A percentile compares a stretch with the other conserved stretches of the same genome.
These are phyloP conservation scores for Callionymus lyra DNA, from an alignment of 2,113 vertebrate species.

Conservation along the genomic window DNA sequence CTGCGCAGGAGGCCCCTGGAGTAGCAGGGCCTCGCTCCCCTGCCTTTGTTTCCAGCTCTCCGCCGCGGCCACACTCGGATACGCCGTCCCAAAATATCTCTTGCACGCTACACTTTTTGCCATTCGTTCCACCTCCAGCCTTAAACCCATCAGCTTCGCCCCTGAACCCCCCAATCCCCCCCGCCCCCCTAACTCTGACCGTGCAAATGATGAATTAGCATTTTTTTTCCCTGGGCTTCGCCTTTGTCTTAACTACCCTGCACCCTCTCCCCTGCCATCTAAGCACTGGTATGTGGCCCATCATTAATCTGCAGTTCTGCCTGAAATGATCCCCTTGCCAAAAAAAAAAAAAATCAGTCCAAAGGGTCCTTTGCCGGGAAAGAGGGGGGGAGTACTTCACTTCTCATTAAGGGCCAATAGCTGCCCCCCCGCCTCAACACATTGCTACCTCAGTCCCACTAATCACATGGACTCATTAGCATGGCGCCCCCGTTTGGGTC, in stretches of 20 bases:
- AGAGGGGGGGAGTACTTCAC: slow-evolving; percentile 15
- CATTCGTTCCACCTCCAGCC: slow-evolving; percentile 37
- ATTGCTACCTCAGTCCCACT: slow-evolving; percentile 34
- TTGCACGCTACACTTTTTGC: slow-evolving; percentile 37
- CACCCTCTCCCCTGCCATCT: slow-evolving; percentile 8
- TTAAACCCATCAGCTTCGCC: slow-evolving; percentile 6
- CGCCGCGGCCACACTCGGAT: slow-evolving; percentile 9
- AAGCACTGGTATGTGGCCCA: slow-evolving; percentile 55
- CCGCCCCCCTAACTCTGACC: too few relatives aligned
- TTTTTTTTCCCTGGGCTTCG: slow-evolving; percentile 61
- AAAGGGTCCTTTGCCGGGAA: slow-evolving; percentile 44
- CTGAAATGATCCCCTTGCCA: slow-evolving; percentile 35
- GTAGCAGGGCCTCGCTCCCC: slow-evolving; percentile 7
- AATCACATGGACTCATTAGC: slow-evolving; percentile 64
- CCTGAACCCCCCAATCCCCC: background rate
- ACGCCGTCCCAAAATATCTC: slow-evolving; percentile 50
- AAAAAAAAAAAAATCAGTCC: slow-evolving; percentile 23
- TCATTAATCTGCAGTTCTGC: slow-evolving; percentile 60
- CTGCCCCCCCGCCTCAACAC: slow-evolving; percentile 4
- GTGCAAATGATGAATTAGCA: slow-evolving; percentile 43
- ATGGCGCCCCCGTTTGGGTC: slow-evolving; percentile 43
- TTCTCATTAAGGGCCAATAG: slow-evolving; percentile 47
- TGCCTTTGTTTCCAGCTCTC: slow-evolving; percentile 39
- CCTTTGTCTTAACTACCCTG: slow-evolving; percentile 53
- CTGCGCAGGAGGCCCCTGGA: slow-evolving; percentile 21